Conservation (phyloP, 2,113 vertebrate species). For the Malurus alboscapulatus region DNA sequence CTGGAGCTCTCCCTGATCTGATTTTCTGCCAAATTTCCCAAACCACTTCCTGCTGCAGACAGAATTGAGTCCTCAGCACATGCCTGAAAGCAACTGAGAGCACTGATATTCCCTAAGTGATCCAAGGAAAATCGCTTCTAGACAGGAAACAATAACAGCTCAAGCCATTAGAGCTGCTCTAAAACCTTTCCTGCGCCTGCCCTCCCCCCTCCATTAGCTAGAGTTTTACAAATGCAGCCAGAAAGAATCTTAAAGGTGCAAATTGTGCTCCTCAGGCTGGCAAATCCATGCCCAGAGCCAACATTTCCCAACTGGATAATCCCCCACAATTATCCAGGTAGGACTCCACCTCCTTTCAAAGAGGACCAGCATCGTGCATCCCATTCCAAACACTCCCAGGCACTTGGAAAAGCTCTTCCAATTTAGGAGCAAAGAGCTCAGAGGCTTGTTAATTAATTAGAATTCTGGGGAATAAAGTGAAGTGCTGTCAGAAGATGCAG, state of each 20-base stretch:
- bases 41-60: neutral
- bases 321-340: neutral
- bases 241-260: neutral
- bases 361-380: neutral
- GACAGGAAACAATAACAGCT: constrained; percentile 21
- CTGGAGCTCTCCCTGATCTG: neutral
- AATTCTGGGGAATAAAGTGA: neutral
- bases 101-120: neutral
- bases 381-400: neutral
- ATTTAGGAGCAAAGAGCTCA: neutral
- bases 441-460: neutral
- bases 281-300: neutral
- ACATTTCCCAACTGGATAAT: neutral
- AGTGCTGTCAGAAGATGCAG: neutral
- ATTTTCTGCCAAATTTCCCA: neutral
- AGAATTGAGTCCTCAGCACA: neutral
- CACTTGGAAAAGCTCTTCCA: neutral
- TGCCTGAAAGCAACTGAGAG: neutral
- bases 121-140: neutral
- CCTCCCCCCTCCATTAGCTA: neutral
- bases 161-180: neutral
- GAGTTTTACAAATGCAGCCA: neutral
- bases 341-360: neutral
- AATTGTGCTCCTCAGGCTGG: neutral
- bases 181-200: neutral